phyloP scores from a whole-genome alignment of 53 echinoderm and acorn worm genomes.

The Apostichopus leukothele region DNA sequence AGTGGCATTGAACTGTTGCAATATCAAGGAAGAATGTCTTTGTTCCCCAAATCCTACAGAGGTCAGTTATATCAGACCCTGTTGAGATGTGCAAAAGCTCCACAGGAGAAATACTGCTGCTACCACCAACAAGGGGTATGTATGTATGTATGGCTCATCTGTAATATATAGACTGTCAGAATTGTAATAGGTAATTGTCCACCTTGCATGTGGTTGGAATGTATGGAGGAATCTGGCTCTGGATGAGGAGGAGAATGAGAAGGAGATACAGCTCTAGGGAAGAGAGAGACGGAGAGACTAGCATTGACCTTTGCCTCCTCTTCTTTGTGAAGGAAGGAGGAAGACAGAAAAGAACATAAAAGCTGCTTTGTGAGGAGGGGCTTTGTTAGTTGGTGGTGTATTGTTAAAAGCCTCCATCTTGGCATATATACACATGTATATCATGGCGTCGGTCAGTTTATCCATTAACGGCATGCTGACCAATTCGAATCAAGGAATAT shows the following conservation, averaged over 20 bases:
- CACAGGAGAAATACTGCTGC: not conserved
- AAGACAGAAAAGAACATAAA: not conserved
- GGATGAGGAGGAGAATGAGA: not conserved
- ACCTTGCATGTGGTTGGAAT: not conserved
- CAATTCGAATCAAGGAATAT: no score
- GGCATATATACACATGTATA: no score
- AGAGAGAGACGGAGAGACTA: not conserved
- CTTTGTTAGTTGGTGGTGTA: no score
- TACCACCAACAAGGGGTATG: no score
- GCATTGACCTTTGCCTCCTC: not conserved
- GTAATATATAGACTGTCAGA: not conserved
- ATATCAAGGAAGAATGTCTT: constrained; percentile 32
- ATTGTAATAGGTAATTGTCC: not conserved
- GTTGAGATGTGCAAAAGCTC: not conserved
- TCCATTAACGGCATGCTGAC: no score
- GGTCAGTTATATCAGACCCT: constrained; percentile 16
- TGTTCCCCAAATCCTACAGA: constrained; percentile 10
- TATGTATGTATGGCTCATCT: not conserved
- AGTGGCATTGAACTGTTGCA: constrained; percentile 36
- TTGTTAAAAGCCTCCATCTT: no score
- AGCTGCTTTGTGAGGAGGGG: no score
- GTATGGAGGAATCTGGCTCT: not conserved
- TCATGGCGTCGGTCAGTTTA: no score
- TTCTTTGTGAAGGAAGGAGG: not conserved
- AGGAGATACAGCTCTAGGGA: not conserved